Evolutionary conservation across 2,113 vertebrate species (phyloP).

Genomic region (Ailurus styani): DNA sequence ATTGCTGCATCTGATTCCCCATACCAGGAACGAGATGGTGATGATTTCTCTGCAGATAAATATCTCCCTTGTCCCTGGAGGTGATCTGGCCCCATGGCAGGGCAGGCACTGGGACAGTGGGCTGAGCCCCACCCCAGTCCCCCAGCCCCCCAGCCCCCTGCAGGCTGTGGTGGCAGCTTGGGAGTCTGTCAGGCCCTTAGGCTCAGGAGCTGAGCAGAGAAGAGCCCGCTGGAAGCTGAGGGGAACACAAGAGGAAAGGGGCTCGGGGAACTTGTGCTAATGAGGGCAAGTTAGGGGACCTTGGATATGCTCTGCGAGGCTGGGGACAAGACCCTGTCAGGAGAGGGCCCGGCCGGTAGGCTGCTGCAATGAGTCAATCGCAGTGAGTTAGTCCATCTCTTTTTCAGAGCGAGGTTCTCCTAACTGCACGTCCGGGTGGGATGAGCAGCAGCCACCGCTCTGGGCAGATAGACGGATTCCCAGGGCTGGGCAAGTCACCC

Average conservation of each 20-base stretch:
- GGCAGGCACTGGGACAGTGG: neutral
- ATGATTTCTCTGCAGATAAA: neutral
- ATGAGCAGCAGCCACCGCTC: no score
- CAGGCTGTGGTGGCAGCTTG: neutral
- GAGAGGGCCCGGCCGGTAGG: neutral
- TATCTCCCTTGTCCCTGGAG: neutral
- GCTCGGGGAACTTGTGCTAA: neutral
- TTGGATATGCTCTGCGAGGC: neutral
- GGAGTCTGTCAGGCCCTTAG: neutral
- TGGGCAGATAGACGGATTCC: neutral
- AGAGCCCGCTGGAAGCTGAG: neutral
- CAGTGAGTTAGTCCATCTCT: neutral
- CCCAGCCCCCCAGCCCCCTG: rapidly evolving
- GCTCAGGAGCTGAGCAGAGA: neutral
- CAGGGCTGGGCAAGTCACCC: neutral
- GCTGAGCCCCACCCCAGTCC: neutral
- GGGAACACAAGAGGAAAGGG: neutral
- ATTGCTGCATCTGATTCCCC: neutral
- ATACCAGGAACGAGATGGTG: neutral
- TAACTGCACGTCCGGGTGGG: rapidly evolving
- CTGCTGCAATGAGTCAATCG: neutral
- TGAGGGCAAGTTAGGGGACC: neutral
- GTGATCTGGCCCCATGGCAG: neutral
- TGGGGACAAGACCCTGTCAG: neutral
- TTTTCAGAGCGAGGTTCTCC: neutral